These are phyloP conservation scores for Gryllus bimaculatus DNA, from an alignment of 1,140 invertebrate species.

Conservation along the genomic window DNA sequence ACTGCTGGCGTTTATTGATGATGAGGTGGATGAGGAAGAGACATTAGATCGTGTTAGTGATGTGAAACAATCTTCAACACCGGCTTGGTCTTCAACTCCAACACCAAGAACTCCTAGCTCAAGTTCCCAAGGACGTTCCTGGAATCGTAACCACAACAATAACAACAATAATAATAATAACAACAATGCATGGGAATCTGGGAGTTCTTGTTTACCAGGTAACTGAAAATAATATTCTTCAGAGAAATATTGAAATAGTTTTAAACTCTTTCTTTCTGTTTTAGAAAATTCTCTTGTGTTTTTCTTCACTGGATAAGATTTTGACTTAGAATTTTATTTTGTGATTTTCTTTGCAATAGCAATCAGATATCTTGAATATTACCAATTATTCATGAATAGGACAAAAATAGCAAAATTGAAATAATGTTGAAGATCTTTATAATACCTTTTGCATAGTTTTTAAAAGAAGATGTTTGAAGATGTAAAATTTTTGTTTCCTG, in stretches of 20 bases:
- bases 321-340: too few relatives aligned
- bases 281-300: too few relatives aligned
- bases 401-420: too few relatives aligned
- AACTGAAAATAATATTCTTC: background rate
- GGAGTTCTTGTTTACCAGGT: constrained; percentile 10
- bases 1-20: constrained; percentile 45
- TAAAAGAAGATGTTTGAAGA: too few relatives aligned
- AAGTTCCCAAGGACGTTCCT: constrained; percentile 22
- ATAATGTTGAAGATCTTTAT: too few relatives aligned
- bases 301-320: too few relatives aligned
- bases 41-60: constrained; percentile 28
- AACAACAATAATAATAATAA: constrained; percentile 38
- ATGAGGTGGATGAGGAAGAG: constrained; percentile 40
- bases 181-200: constrained; percentile 26
- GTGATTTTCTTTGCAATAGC: too few relatives aligned
- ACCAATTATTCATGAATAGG: too few relatives aligned
- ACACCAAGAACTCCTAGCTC: constrained; percentile 27
- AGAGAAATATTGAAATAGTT: background rate
- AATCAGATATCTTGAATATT: too few relatives aligned
- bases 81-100: constrained; percentile 12
- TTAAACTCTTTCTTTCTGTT: too few relatives aligned
- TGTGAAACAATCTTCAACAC: background rate
- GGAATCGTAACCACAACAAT: constrained; percentile 34
- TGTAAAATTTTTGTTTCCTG: too few relatives aligned
- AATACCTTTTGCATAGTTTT: too few relatives aligned